Percentiles rank a stretch among this genome's conserved stretches.
phyloP scores from a whole-genome alignment of 2,113 vertebrate genomes.

The Natator depressus region DNA sequence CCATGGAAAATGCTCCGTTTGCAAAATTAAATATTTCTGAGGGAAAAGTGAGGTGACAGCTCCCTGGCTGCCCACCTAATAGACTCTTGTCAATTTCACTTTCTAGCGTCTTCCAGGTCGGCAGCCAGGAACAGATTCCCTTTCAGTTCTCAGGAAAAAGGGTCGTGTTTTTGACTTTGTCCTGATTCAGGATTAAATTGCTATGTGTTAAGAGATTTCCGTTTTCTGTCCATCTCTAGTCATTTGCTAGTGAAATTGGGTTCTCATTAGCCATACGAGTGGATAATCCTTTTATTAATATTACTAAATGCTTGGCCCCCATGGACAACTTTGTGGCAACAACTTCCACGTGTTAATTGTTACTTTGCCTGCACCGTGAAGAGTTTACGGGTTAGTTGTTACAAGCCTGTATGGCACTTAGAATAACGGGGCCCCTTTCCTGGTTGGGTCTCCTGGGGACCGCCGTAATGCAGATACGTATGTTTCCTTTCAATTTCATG shows the following conservation, averaged over 20 bases:
- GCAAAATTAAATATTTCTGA: slow-evolving; percentile 35
- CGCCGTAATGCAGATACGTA: not conserved
- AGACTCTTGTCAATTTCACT: not conserved
- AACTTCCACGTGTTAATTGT: not conserved
- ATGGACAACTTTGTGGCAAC: not conserved
- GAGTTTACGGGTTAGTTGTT: not conserved
- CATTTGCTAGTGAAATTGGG: not conserved
- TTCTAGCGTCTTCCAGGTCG: not conserved
- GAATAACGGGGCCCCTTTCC: not conserved
- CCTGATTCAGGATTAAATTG: not conserved
- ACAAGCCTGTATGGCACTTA: not conserved
- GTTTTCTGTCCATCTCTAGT: not conserved
- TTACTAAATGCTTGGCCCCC: not conserved
- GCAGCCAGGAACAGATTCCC: not conserved
- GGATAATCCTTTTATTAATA: not conserved
- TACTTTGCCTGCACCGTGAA: not conserved
- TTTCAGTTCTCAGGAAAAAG: not conserved
- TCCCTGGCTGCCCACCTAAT: not conserved
- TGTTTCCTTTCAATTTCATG: not conserved
- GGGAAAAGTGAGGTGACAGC: not conserved
- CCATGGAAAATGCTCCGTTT: not conserved
- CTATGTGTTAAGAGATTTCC: not conserved
- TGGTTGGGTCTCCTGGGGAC: no score
- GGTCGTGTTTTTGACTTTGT: not conserved
- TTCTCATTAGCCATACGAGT: not conserved